These are phyloP conservation scores for Oscheius sp. DNA, from an alignment of 2,888 invertebrate genomes.

Conservation along the genomic window DNA sequence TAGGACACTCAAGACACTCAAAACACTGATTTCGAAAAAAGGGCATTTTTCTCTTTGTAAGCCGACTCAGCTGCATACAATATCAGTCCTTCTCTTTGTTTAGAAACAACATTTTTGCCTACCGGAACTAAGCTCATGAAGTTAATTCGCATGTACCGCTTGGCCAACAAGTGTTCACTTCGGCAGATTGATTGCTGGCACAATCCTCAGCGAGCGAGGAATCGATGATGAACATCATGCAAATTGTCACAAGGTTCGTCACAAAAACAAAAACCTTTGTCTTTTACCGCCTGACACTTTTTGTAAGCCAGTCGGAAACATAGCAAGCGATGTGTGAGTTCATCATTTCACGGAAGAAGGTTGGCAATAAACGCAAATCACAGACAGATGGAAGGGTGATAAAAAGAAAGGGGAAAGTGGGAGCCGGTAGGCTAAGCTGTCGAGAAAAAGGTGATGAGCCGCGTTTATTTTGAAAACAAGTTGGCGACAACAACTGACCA, in stretches of 20 bases:
- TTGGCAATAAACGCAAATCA: constrained; percentile 5
- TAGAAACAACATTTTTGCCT: no score
- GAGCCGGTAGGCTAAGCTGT: background rate
- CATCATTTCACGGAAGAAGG: background rate
- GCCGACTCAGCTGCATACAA: background rate
- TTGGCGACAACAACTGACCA: constrained; percentile 15
- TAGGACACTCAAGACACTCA: constrained; percentile 29
- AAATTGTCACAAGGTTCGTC: constrained; percentile 15
- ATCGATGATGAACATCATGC: constrained; percentile 26
- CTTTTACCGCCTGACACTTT: background rate
- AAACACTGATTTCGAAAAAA: constrained; percentile 19
- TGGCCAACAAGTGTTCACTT: constrained; percentile 29
- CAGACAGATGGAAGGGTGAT: constrained; percentile 5
- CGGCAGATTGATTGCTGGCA: constrained; percentile 25
- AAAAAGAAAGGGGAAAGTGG: background rate
- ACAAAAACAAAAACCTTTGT: constrained; percentile 21
- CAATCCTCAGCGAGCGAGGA: constrained; percentile 8
- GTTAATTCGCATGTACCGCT: constrained; percentile 4
- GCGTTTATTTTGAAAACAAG: constrained; percentile 30
- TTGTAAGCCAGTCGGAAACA: background rate
- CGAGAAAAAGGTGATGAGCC: constrained; percentile 20
- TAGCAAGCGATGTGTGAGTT: background rate
- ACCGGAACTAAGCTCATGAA: background rate
- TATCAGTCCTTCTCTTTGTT: no score
- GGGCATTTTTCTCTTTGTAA: background rate